Evolutionary conservation across 2,113 vertebrate genomes (phyloP).

Genomic region (Hylia prasina): DNA sequence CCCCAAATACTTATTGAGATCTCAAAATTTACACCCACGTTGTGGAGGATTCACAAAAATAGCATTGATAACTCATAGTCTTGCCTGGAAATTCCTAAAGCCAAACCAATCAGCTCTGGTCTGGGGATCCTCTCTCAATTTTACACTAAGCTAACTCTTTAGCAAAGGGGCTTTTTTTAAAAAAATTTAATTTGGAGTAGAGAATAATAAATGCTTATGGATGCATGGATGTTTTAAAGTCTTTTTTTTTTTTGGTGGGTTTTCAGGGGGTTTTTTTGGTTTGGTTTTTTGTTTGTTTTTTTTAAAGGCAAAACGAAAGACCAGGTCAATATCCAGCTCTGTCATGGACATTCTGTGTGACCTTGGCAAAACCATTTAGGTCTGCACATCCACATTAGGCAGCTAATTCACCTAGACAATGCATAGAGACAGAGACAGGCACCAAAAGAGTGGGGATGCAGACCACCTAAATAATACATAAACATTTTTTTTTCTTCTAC

Average conservation of each 20-base stretch:
- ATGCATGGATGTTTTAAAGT: not conserved
- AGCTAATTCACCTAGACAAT: constrained; percentile 31
- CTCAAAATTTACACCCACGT: not conserved
- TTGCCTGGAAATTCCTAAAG: not conserved
- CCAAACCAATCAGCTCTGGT: not conserved
- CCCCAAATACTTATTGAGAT: not conserved
- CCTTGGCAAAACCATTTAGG: constrained; percentile 27
- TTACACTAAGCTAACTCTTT: not conserved
- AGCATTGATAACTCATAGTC: not conserved
- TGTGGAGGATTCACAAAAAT: not conserved
- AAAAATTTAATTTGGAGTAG: not conserved
- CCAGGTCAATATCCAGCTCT: not conserved
- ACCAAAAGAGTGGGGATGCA: constrained; percentile 30
- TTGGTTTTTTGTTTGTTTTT: not conserved
- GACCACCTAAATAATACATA: constrained; percentile 60
- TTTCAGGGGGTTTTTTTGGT: not conserved
- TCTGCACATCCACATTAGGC: not conserved
- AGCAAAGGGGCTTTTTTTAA: not conserved
- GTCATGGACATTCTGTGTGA: not conserved
- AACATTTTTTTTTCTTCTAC: constrained; percentile 3
- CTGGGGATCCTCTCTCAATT: not conserved
- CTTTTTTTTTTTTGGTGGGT: too few species aligned
- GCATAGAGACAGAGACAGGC: constrained; percentile 39
- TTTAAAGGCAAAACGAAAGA: not conserved
- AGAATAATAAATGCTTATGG: not conserved